Percentiles rank a stretch among this genome's conserved stretches.
Evolutionary conservation across 2,888 invertebrate species (phyloP).

Genomic region (Eueremaeus valkanovi): DNA sequence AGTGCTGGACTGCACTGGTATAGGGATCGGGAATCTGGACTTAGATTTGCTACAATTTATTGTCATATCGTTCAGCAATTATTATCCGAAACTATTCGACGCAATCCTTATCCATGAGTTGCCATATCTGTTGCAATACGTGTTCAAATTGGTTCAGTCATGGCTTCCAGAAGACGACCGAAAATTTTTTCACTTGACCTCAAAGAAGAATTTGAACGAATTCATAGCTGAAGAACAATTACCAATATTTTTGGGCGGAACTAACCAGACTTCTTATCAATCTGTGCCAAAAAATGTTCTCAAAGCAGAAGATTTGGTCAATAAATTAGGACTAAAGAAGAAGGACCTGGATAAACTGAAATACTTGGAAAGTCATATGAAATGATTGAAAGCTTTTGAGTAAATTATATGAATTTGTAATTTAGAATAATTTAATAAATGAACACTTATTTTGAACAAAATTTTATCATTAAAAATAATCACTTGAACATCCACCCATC

Average conservation of each 20-base stretch:
- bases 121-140: slow-evolving; percentile 37
- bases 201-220: slow-evolving; percentile 34
- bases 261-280: slow-evolving; percentile 9
- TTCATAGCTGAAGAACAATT: slow-evolving; percentile 21
- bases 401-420: no score
- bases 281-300: slow-evolving; percentile 26
- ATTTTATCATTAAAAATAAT: no score
- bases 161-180: slow-evolving; percentile 40
- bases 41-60: slow-evolving; percentile 38
- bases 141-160: slow-evolving; percentile 39
- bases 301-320: slow-evolving; percentile 24
- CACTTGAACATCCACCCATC: no score
- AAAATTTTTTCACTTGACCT: slow-evolving; percentile 38
- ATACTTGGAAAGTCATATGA: slow-evolving; percentile 17
- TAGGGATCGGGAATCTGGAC: slow-evolving; percentile 34
- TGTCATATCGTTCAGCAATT: slow-evolving; percentile 38
- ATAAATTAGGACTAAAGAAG: background rate
- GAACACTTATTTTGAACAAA: no score
- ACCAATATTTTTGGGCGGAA: slow-evolving; percentile 31
- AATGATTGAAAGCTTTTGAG: no score
- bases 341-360: slow-evolving; percentile 33
- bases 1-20: slow-evolving; percentile 30
- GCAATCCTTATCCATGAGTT: slow-evolving; percentile 38
- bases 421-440: no score
- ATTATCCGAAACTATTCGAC: slow-evolving; percentile 40